A percentile compares a stretch with the other conserved stretches of the same genome.
phyloP scores from a whole-genome alignment of 2,113 vertebrate species.

The Aegotheles bennettii region DNA sequence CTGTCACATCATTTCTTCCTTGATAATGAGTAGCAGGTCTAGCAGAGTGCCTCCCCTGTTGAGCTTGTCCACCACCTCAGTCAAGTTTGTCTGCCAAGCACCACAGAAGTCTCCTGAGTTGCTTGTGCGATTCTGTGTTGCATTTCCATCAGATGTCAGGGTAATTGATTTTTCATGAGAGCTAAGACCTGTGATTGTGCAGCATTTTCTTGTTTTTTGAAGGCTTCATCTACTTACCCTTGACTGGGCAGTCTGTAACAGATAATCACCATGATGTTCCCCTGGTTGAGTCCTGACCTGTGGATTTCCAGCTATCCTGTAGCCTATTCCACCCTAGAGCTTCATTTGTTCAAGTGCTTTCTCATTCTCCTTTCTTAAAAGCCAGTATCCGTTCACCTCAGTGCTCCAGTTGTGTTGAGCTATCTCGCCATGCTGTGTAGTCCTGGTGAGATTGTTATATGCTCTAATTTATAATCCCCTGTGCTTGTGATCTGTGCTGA shows the following conservation, averaged over 20 bases:
- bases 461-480: too few relatives aligned
- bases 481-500: background rate
- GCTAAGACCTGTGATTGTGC: background rate
- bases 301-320: background rate
- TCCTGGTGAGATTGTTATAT: background rate
- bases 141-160: background rate
- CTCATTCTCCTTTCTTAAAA: background rate
- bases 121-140: too few relatives aligned
- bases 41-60: background rate
- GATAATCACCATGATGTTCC: background rate
- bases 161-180: background rate
- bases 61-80: background rate
- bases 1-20: background rate
- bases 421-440: rapidly evolving
- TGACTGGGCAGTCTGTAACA: background rate
- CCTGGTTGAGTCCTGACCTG: background rate
- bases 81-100: background rate
- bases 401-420: background rate
- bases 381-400: background rate
- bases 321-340: background rate
- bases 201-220: background rate
- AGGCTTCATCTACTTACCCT: background rate
- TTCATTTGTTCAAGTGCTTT: background rate
- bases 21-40: background rate
- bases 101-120: background rate